Evolutionary conservation across 2,113 vertebrate genomes (phyloP), one percentile per base, ranked within the genome.

Genomic region (Lycaon pictus): DNA sequence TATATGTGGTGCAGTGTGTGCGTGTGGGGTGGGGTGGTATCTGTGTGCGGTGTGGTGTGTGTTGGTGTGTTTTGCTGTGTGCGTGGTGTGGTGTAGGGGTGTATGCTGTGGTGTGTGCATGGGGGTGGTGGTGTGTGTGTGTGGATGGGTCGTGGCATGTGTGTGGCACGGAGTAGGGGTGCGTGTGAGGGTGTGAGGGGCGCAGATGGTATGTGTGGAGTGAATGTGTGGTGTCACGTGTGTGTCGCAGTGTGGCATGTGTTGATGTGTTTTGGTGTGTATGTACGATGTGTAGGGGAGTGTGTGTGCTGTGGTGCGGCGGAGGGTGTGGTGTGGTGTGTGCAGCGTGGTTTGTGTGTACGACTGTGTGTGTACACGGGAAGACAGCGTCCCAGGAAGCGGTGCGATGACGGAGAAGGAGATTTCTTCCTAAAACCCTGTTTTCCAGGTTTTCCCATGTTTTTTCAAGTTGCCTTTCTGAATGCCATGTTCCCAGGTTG

Each of bases 41-140:
- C 16, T 63, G 37, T 53, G 20, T 56, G 13, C 2, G 32, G 8
- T 35, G 15, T 20, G 16, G 43, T 23, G 15, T 51, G 5, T 25
- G 13, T 35, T 23, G 10, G 37, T 69, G 29, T 48, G 16, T 53
- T 7, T 3, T n/a, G 72, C 37, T 9, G 12, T 23, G 60, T 74
- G 43, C 7, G 27, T 9, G 23, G 19, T 5, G 25, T 0, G 0
- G 10, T 0, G 7, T 58, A 55, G 19, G 62, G 27, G 3, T 37
- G 10, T 13, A 5, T 4, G 48, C 43, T 72, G 20, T n/a, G 35
- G 74, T 29, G 74, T n/a, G 84, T n/a, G 11, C 5, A 23, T 17
- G 32, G 16, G 80, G 17, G 16, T 9, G 9, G 16, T 3, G 9
- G 62, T 29, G 29, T 83, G 48, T 58, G 23, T 48, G 27, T 25